Conservation (phyloP, 2,113 vertebrate genomes). For the Boleophthalmus pectinirostris region DNA sequence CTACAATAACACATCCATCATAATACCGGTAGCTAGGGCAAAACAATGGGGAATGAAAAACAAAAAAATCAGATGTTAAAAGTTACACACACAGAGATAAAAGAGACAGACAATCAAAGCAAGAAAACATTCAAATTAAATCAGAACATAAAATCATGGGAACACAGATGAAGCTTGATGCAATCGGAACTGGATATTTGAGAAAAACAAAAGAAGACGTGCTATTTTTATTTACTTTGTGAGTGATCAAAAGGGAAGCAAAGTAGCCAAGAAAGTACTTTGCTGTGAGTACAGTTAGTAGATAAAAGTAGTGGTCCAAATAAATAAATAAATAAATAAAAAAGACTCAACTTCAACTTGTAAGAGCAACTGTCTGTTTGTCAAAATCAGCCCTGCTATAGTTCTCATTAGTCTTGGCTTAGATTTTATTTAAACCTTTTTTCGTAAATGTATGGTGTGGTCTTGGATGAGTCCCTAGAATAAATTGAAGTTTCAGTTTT, state of each 20-base stretch:
- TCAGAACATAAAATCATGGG: slow-evolving; percentile 19
- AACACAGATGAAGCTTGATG: slow-evolving; percentile 58
- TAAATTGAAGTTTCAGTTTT: no score
- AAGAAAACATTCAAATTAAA: not conserved
- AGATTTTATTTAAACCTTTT: no score
- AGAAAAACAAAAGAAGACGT: slow-evolving; percentile 48
- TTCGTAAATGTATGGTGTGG: no score
- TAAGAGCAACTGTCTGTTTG: no score
- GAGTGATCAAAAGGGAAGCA: no score
- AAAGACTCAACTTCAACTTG: no score
- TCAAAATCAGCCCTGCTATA: no score
- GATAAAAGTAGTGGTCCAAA: no score
- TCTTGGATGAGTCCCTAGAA: no score
- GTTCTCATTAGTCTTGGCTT: no score
- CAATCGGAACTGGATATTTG: slow-evolving; percentile 56
- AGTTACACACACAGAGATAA: slow-evolving; percentile 51
- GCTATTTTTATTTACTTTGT: not conserved
- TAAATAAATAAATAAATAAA: no score
- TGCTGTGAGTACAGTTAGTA: no score
- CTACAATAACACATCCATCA: slow-evolving; percentile 74
- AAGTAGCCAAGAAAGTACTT: not conserved
- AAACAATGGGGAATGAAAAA: slow-evolving; percentile 49
- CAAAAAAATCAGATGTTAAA: slow-evolving; percentile 44
- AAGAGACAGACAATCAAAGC: slow-evolving; percentile 29
- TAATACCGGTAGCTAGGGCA: slow-evolving; percentile 75